Evolutionary conservation across 2,797 vertebrate genomes (phyloP).

Genomic region (Chelidonichthys spinosus): DNA sequence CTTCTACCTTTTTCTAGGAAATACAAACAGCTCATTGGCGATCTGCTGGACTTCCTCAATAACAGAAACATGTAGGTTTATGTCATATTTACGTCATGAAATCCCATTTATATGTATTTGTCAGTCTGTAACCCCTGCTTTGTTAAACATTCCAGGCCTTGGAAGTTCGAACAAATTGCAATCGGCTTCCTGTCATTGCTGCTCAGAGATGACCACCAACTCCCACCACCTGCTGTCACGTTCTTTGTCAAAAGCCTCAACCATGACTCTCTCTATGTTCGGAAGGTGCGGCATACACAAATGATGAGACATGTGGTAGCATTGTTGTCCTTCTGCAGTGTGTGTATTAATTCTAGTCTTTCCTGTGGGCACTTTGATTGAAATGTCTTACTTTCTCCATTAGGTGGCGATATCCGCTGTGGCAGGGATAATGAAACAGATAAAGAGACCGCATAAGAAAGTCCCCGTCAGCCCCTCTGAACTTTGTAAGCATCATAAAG

Average conservation of each 20-base stretch:
- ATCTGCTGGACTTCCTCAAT: conserved; percentile 89
- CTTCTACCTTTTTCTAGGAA: conserved; percentile 82
- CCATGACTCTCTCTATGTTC: conserved; percentile 95
- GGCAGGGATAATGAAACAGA: conserved; percentile 95
- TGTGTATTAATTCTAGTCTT: neutral
- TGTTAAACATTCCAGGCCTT: conserved; percentile 85
- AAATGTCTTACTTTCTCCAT: conserved; percentile 54
- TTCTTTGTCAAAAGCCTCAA: conserved; percentile 97
- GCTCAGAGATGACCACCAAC: conserved; percentile 91
- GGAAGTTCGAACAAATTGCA: conserved; percentile 98
- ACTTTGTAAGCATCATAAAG: conserved; percentile 85
- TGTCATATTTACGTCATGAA: neutral
- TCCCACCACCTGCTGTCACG: conserved; percentile 88
- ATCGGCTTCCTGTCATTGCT: conserved; percentile 95
- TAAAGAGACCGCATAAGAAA: conserved; percentile 94
- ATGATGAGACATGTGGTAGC: neutral
- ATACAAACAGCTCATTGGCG: conserved; percentile 90
- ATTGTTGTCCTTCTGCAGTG: neutral
- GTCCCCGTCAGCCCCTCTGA: conserved; percentile 88
- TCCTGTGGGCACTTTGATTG: conserved; percentile 10
- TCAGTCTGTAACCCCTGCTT: conserved; percentile 6
- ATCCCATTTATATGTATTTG: neutral
- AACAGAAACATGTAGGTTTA: conserved; percentile 94
- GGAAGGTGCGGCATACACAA: conserved; percentile 86
- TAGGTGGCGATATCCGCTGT: conserved; percentile 97